phyloP scores from a whole-genome alignment of 2,888 invertebrate species.

The Lacanobia oleracea region DNA sequence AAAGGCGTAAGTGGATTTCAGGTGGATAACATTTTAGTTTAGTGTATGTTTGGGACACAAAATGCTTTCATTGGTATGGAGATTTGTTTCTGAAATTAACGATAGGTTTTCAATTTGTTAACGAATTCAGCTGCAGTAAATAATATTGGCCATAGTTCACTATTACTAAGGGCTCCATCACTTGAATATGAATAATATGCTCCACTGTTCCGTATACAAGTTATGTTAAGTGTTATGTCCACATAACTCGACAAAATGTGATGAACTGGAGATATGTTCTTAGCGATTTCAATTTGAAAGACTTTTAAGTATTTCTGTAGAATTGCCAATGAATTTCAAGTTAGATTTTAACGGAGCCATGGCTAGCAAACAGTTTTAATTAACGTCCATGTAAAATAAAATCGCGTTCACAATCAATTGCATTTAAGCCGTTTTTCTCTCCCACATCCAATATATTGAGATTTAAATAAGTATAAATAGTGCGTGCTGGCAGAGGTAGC shows the following conservation, averaged over 20 bases:
- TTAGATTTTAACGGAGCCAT: too few species aligned
- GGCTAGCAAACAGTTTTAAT: neutral
- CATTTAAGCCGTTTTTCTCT: conserved; percentile 37
- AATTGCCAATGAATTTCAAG: too few species aligned
- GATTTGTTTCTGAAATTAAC: neutral
- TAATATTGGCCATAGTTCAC: too few species aligned
- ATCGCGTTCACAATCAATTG: neutral
- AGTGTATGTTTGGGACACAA: neutral
- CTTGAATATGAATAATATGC: too few species aligned
- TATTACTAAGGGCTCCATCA: too few species aligned
- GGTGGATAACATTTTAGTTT: neutral
- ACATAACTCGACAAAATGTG: too few species aligned
- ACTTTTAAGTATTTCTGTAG: too few species aligned
- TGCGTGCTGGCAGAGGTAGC: conserved; percentile 66
- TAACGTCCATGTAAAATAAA: neutral
- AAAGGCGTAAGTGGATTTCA: conserved; percentile 50
- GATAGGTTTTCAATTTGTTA: neutral
- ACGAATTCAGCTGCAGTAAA: too few species aligned
- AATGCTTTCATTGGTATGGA: neutral
- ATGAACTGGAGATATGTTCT: too few species aligned
- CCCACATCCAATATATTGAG: conserved; percentile 61
- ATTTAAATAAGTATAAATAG: conserved; percentile 80
- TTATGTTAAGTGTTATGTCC: too few species aligned
- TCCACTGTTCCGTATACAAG: too few species aligned
- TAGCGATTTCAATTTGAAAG: too few species aligned